A percentile compares a stretch with the other conserved stretches of the same genome.
These are phyloP conservation scores for Dryomyza anilis DNA, from an alignment of 2,888 invertebrate species.

Conservation along the genomic window DNA sequence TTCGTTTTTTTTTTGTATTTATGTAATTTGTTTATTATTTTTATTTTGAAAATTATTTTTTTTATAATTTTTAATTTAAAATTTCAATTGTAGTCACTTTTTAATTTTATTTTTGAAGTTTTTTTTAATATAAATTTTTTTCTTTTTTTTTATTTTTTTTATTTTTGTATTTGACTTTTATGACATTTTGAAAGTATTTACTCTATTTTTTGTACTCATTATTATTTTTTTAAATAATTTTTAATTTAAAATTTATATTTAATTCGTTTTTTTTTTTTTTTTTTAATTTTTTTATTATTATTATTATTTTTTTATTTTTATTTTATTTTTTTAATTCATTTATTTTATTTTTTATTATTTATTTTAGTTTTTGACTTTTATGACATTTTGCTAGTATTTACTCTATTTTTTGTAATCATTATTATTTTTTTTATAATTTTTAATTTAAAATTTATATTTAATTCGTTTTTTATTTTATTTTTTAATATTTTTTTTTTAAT, in stretches of 20 bases:
- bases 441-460: not conserved
- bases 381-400: not conserved
- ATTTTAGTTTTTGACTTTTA: not conserved
- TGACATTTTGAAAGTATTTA: not conserved
- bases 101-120: not conserved
- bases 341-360: not conserved
- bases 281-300: not conserved
- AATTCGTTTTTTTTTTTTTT: conserved; percentile 26
- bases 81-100: too few relatives aligned
- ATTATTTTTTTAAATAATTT: too few relatives aligned
- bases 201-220: too few relatives aligned
- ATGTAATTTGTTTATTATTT: too few relatives aligned
- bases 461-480: not conserved
- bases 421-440: not conserved
- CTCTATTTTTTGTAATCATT: not conserved
- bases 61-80: too few relatives aligned
- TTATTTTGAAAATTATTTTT: too few relatives aligned
- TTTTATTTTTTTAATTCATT: not conserved
- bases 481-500: not conserved
- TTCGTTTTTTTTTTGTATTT: conserved; percentile 10
- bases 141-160: not conserved
- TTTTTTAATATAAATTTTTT: not conserved
- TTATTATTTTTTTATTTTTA: conserved; percentile 1
- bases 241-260: too few relatives aligned
- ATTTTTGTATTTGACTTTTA: not conserved